phyloP scores from a whole-genome alignment of 92 coral and sea anemone species.

The Epizoanthus fatuus region DNA sequence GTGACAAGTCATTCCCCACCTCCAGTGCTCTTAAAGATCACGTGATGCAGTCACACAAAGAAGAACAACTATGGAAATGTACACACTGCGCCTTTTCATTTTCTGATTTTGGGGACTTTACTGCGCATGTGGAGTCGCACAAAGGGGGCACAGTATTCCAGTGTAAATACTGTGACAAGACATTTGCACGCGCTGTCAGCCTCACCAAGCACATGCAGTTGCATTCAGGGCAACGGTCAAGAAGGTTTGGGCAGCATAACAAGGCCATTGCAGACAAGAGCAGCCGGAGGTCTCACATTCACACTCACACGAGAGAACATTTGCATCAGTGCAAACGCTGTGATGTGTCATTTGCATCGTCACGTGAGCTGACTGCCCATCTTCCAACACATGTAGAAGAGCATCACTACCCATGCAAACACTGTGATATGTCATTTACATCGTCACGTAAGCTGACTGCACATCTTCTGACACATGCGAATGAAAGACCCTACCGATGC shows the following conservation, averaged over 20 bases:
- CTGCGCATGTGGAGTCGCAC: constrained; percentile 30
- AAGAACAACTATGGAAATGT: constrained; percentile 23
- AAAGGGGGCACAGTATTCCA: constrained; percentile 5
- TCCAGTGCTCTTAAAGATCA: constrained; percentile 28
- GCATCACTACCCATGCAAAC: constrained; percentile 3
- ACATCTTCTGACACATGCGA: no score
- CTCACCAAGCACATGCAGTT: constrained; percentile 17
- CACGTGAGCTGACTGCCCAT: not conserved
- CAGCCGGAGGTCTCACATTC: constrained; percentile 5
- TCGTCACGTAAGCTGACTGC: not conserved
- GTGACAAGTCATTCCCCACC: not conserved
- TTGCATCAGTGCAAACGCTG: constrained; percentile 7
- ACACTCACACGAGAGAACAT: not conserved
- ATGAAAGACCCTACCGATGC: not conserved
- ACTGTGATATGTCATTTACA: constrained; percentile 6
- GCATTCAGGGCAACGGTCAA: constrained; percentile 7
- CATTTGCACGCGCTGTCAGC: constrained; percentile 9
- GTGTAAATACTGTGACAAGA: constrained; percentile 16
- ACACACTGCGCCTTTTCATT: constrained; percentile 4
- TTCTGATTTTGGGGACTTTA: constrained; percentile 35
- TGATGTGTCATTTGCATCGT: constrained; percentile 9
- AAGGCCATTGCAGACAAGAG: constrained; percentile 13
- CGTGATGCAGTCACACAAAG: constrained; percentile 6
- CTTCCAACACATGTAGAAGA: constrained; percentile 8
- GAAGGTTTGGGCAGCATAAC: constrained; percentile 7